Percentiles rank a stretch among this genome's conserved stretches.
Evolutionary conservation across 2,797 vertebrate species (phyloP).

Genomic region (Pelobates cultripes): DNA sequence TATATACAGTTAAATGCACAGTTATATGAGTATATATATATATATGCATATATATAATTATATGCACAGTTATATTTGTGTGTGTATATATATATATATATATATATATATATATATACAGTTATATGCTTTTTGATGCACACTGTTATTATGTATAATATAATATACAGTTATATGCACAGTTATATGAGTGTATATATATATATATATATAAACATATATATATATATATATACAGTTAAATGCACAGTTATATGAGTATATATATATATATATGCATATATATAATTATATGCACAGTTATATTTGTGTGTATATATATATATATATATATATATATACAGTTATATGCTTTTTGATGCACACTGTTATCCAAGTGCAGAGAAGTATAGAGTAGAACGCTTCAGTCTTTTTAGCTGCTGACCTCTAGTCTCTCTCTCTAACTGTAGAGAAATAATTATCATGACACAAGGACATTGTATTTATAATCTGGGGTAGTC

Average conservation of each 20-base stretch:
- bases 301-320: no score
- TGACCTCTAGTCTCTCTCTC: neutral
- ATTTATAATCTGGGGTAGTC: conserved; percentile 1
- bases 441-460: neutral
- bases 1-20: neutral
- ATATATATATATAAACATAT: neutral
- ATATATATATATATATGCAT: neutral
- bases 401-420: neutral
- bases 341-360: no score
- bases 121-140: neutral
- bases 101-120: neutral
- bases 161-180: no score
- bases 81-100: no score
- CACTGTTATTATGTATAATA: neutral
- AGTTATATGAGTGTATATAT: no score
- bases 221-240: neutral
- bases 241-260: neutral
- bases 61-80: no score
- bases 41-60: neutral
- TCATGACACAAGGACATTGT: conserved; percentile 5
- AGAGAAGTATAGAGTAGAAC: neutral
- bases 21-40: neutral
- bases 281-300: neutral
- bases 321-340: neutral
- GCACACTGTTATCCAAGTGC: no score